Conservation (phyloP, 2,797 vertebrate species). For the Percopsis omiscomaycus region DNA sequence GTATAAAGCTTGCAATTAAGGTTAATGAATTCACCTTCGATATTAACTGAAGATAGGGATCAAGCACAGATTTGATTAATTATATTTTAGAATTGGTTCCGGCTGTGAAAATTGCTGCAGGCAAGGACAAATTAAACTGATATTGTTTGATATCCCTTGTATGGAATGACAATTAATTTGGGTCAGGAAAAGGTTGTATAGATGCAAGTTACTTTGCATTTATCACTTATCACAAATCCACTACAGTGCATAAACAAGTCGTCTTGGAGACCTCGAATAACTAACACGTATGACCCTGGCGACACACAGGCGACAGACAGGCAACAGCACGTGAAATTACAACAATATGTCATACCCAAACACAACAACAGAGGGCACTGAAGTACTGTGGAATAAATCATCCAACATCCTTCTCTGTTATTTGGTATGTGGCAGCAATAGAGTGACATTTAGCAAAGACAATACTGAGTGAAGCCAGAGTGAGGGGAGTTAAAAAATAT, state of each 20-base stretch:
- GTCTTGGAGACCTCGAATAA: neutral
- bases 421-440: constrained; percentile 58
- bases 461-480: neutral
- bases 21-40: constrained; percentile 53
- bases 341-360: neutral
- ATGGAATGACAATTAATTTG: constrained; percentile 28
- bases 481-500: constrained; percentile 22
- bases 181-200: constrained; percentile 29
- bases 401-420: constrained; percentile 39
- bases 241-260: constrained; percentile 9
- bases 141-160: constrained; percentile 29
- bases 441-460: constrained; percentile 30
- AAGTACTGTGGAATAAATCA: constrained; percentile 49
- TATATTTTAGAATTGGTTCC: constrained; percentile 28
- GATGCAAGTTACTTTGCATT: neutral
- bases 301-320: neutral
- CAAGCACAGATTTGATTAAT: constrained; percentile 47
- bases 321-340: neutral
- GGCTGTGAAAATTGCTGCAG: constrained; percentile 32
- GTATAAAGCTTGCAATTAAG: constrained; percentile 60
- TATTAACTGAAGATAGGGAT: constrained; percentile 61
- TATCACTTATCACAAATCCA: constrained; percentile 15
- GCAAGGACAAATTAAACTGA: constrained; percentile 49
- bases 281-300: neutral
- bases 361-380: constrained; percentile 62